phyloP scores from a whole-genome alignment of 2,888 invertebrate genomes.

The Campoplex nolae region DNA sequence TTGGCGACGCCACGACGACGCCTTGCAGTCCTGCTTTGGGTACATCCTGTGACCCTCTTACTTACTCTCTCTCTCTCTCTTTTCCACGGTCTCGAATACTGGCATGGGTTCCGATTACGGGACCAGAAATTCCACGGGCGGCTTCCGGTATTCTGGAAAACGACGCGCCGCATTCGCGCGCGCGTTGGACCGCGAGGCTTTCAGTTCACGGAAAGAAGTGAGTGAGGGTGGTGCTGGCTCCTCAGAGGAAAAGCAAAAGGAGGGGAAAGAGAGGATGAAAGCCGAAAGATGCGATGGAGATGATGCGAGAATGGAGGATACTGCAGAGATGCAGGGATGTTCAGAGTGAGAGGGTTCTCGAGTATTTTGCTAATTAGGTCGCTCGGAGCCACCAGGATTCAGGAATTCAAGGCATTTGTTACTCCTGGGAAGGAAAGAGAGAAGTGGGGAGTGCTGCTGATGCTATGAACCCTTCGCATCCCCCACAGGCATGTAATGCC shows the following conservation, averaged over 20 bases:
- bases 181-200: constrained; percentile 60
- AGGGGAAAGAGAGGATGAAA: constrained; percentile 19
- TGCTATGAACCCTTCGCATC: constrained; percentile 60
- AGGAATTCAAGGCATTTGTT: constrained; percentile 81
- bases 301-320: constrained; percentile 52
- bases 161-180: constrained; percentile 76
- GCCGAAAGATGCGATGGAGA: constrained; percentile 52
- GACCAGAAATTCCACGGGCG: constrained; percentile 75
- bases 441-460: constrained; percentile 40
- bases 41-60: constrained; percentile 31
- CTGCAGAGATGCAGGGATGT: constrained; percentile 19
- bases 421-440: constrained; percentile 73
- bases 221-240: constrained; percentile 1
- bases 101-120: constrained; percentile 64
- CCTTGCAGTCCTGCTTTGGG: constrained; percentile 37
- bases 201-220: constrained; percentile 62
- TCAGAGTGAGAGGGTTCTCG: constrained; percentile 63
- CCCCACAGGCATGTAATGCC: constrained; percentile 40
- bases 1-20: constrained; percentile 62
- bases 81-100: constrained; percentile 2
- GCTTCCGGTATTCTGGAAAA: constrained; percentile 78
- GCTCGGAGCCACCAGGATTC: constrained; percentile 78
- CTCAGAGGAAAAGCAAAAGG: background rate
- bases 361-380: constrained; percentile 83
- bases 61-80: constrained; percentile 32